Base-by-base conservation (phyloP, 2,797 vertebrate species). In the Sebastes flavidus region DNA sequence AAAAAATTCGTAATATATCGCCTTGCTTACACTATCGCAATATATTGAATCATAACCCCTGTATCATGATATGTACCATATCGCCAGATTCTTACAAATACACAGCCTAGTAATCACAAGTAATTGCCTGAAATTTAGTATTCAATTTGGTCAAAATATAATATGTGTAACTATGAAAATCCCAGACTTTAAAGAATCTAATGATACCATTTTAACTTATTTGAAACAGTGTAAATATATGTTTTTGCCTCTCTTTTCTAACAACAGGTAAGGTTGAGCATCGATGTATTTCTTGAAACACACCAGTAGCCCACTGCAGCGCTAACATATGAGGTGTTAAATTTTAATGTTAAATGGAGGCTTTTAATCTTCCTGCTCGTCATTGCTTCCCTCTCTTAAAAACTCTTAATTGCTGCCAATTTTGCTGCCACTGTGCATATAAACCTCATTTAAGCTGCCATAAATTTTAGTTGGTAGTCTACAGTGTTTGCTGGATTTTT, bases 351-450 rank as follows among this genome's bases (percentile, higher is more conserved):
- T 56, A 72, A 86, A 87, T 83, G 54, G 72, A 85, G 70, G 68
- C 87, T 89, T 93, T 92, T 90, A 94, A 91, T 88, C 82, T 83
- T 80, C 80, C 75, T 71, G 56, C 85, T 74, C 58, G 58, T 90
- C 90, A 93, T 76, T 70, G 76, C 91, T 92, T 91, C 84, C 84
- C 78, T 79, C 83, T 90, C 63, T 77, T 92, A 87, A 92, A 93
- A 86, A 78, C 12, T 65, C 83, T 80, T 91, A 93, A 94, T 91
- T 94, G 87, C 80, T 86, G 83, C 86, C 89, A 83, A 75, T 88
- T 88, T 81, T 61, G 81, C 83, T 68, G 72, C 73, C 70, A 30
- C 79, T 86, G 71, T 66, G 81, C 90, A 77, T 83, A 84, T 89
- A 86, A 93, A 93, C 72, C 82, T 76, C 58, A 77, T 93, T 91